These are phyloP conservation scores for Phrynosoma blainvillii DNA, from an alignment of 2,113 vertebrate genomes.

Conservation along the genomic window DNA sequence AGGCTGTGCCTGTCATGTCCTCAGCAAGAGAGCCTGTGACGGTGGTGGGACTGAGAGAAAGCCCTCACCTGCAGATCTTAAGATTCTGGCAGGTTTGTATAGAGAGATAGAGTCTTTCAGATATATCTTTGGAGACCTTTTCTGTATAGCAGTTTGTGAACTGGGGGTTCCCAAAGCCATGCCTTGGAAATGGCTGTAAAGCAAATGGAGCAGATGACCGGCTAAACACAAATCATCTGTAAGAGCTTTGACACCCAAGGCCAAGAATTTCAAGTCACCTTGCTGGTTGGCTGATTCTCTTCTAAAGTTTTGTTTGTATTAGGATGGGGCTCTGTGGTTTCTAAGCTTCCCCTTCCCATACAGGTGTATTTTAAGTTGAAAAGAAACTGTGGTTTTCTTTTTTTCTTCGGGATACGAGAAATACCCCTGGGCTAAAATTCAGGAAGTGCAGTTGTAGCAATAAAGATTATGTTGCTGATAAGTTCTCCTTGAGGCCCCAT, in stretches of 20 bases:
- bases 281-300: background rate
- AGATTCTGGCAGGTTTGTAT: background rate
- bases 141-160: conserved; percentile 15
- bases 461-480: conserved; percentile 78
- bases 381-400: conserved; percentile 48
- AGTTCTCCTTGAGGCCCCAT: conserved; percentile 77
- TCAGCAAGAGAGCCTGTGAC: no score
- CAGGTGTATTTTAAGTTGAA: conserved; percentile 45
- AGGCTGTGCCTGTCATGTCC: no score
- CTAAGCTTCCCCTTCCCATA: conserved; percentile 42
- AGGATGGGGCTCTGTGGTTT: conserved; percentile 49
- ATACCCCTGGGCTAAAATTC: conserved; percentile 55
- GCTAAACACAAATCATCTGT: conserved; percentile 38
- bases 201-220: conserved; percentile 31
- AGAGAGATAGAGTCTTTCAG: background rate
- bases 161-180: conserved; percentile 37
- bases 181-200: conserved; percentile 8
- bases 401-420: conserved; percentile 59
- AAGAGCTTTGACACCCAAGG: conserved; percentile 12
- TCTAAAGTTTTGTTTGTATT: conserved; percentile 43
- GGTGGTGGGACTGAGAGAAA: no score
- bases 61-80: background rate
- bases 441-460: conserved; percentile 71
- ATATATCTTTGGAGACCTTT: background rate
- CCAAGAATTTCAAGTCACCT: conserved; percentile 15